Base-by-base conservation (phyloP, 2,113 vertebrate genomes). In the Pseudorhombus dupliciocellatus region DNA sequence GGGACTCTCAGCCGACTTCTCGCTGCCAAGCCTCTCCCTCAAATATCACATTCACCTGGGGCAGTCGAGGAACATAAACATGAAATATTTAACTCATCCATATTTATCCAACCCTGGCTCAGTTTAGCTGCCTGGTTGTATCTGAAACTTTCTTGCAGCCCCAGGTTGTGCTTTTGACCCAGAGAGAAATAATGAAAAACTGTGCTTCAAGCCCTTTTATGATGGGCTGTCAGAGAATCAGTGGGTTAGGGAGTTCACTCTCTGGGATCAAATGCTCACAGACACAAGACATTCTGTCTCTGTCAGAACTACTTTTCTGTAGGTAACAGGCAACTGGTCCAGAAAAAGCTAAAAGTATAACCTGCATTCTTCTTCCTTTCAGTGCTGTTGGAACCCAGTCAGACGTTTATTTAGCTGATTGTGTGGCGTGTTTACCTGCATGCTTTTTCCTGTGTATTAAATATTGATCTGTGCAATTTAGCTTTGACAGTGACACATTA, bases 61-160 rank as follows among this genome's bases (percentile, higher is more conserved):
- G 18, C 52, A 53, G 26, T 9, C 37, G 16, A 28, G 68, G 51
- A 79, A 72, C 63, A 64, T 16, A 68, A 75, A 70, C 75, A 82
- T 82, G 8, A 85, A 85, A 84, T 81, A 78, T 88, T 84, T 12
- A 80, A 72, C 63, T 69, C 42, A 80, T 79, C 59, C 71, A 70
- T 81, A 84, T 85, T 73, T 70, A 87, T 75, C 60, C 46, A 48
- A 11, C 24, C 25, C 56, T 48, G 20, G 34, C 40, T 28, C 53
- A 31, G 50, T 66, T 69, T 55, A 15, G 0, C 72, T 18, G 5
- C 74, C 74, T 53, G 73, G 60, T 76, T 79, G 28, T 68, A 50
- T 73, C 0, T 46, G 34, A 68, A 79, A 42, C 14, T 14, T 56
- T 44, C 34, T 52, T 31, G 2, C 15, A 37, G 51, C n/a, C 20